phyloP scores from a whole-genome alignment of 2,888 invertebrate genomes.

The Ernsta delagoae region DNA sequence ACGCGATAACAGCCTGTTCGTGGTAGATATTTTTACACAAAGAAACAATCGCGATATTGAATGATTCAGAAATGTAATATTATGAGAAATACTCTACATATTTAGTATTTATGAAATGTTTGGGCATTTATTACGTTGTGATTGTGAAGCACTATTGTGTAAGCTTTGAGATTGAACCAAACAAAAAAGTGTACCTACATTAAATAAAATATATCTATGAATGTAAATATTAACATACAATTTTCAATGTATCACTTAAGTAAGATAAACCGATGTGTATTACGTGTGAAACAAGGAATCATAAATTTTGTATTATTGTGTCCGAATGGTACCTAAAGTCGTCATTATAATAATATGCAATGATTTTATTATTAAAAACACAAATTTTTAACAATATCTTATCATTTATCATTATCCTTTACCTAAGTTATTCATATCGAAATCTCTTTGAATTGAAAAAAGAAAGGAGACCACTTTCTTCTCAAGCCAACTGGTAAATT shows the following conservation, averaged over 20 bases:
- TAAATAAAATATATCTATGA: conserved; percentile 13
- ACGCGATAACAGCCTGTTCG: conserved; percentile 30
- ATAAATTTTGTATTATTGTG: conserved; percentile 22
- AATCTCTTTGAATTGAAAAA: too few species aligned
- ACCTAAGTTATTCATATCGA: background rate
- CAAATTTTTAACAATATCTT: conserved; percentile 26
- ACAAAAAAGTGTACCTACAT: conserved; percentile 22
- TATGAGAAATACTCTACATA: conserved; percentile 32
- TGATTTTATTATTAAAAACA: conserved; percentile 37
- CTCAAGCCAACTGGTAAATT: too few species aligned
- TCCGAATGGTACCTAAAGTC: conserved; percentile 24
- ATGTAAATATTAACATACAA: conserved; percentile 6
- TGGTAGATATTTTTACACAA: conserved; percentile 40
- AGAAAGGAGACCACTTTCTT: too few species aligned
- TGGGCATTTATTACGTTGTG: conserved; percentile 32
- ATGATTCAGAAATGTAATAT: conserved; percentile 38
- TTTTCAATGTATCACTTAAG: conserved; percentile 11
- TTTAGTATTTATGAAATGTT: conserved; percentile 28
- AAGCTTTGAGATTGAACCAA: conserved; percentile 36
- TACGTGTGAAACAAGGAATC: conserved; percentile 16
- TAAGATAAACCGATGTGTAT: conserved; percentile 17
- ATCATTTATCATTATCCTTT: conserved; percentile 31
- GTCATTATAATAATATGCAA: conserved; percentile 23
- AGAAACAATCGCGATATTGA: conserved; percentile 41
- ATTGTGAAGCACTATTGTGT: conserved; percentile 33